Evolutionary conservation across 30 jellyfish, hydroid and myxozoan species (phyloP), one percentile per base, ranked within the genome.

Genomic region (Cassiopea andromeda): DNA sequence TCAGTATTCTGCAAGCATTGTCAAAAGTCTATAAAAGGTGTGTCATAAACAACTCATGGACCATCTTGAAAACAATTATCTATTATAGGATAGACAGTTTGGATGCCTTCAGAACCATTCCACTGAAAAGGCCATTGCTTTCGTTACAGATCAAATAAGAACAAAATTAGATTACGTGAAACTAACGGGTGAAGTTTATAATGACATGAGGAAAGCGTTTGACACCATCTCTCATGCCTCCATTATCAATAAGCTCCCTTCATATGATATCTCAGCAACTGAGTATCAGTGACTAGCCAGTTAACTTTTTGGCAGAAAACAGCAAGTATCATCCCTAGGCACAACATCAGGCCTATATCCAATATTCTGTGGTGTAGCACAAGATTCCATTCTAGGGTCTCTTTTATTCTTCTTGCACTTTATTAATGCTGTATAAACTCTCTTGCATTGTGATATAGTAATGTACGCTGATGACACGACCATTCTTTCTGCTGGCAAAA

Each of bases 91-190:
- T 8, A 66, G 27, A 60, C 90, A 90, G 72, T 90, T 80, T 69
- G 97, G 97, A 60, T 89, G 9, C 72, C 75, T 90, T 71, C 81
- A 68, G 15, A 49, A 89, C 46, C 73, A 87, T 69, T 89, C 97
- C n/a, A 89, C 93, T 50, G 96, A 89, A 60, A 84, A 81, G 10
- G 97, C 94, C 43, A 89, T 94, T 27, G 93, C 85, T 44, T 89
- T 69, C 75, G 81, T 89, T 89, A 43, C 72, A 10, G 97, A 89
- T 69, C 77, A 82, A 49, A 89, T 89, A 46, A 89, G 97, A 81
- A 78, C 66, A 16, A 73, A 77, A 45, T 80, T 89, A 90, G 93
- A 89, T 59, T 43, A 81, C 43, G 94, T 94, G 9, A 48, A 67
- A n/a, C 27, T 45, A 44, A 85, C 94, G 10, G 92, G 94, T 59